These are phyloP conservation scores for Aproaerema taeniolella DNA, from an alignment of 2,888 invertebrate genomes.

Conservation along the genomic window DNA sequence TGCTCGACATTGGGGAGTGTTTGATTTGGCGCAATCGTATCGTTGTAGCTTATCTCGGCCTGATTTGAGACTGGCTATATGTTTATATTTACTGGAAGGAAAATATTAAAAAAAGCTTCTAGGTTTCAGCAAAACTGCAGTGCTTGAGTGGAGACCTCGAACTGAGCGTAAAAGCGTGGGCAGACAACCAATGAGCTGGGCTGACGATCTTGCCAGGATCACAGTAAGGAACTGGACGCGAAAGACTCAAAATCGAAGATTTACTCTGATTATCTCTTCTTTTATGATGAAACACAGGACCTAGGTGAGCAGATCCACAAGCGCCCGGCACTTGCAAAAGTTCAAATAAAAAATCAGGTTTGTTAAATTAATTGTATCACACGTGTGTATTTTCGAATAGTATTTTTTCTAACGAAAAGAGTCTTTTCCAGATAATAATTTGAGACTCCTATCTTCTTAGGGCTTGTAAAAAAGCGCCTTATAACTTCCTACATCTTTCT, in stretches of 20 bases:
- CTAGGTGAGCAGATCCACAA: neutral
- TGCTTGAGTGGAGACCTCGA: no score
- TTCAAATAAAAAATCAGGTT: no score
- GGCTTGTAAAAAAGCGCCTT: conserved; percentile 38
- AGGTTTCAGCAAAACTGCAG: no score
- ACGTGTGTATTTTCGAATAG: no score
- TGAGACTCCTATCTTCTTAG: conserved; percentile 33
- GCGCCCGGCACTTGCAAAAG: no score
- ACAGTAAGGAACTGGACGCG: neutral
- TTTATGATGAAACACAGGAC: no score
- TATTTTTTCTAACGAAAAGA: no score
- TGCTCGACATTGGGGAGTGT: conserved; percentile 52
- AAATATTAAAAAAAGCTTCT: neutral
- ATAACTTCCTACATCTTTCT: conserved; percentile 43
- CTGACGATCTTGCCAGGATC: neutral
- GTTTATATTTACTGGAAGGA: neutral
- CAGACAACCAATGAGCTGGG: no score
- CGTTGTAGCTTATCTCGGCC: conserved; percentile 37
- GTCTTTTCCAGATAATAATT: no score
- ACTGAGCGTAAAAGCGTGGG: no score
- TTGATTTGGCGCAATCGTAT: conserved; percentile 57
- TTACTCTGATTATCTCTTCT: no score
- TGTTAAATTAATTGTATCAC: no score
- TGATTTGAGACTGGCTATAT: conserved; percentile 20
- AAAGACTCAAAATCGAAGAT: neutral